Evolutionary conservation across 2,888 invertebrate genomes (phyloP).

Genomic region (Limulus polyphemus): DNA sequence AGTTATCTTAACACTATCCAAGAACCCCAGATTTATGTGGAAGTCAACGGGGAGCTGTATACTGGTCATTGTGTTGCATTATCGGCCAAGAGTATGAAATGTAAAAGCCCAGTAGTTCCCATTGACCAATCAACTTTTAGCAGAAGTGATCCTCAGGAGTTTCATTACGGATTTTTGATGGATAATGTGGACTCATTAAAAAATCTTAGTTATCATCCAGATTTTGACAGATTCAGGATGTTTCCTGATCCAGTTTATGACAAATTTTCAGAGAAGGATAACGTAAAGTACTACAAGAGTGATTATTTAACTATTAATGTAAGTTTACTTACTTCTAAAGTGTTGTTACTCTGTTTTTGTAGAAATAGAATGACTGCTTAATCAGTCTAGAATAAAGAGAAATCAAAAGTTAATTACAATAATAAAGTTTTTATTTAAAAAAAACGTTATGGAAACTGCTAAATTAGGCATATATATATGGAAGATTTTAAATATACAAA

Average conservation of each 20-base stretch:
- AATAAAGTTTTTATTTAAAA: no score
- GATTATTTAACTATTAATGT: slow-evolving; percentile 86
- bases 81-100: slow-evolving; percentile 66
- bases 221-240: slow-evolving; percentile 62
- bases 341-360: no score
- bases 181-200: slow-evolving; percentile 73
- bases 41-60: slow-evolving; percentile 67
- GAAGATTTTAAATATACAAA: no score
- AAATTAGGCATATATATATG: no score
- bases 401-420: no score
- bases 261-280: slow-evolving; percentile 69
- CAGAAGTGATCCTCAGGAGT: slow-evolving; percentile 57
- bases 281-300: slow-evolving; percentile 73
- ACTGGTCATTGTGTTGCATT: slow-evolving; percentile 56
- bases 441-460: no score
- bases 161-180: slow-evolving; percentile 91
- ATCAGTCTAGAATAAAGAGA: no score
- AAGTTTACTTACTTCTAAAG: slow-evolving; percentile 32
- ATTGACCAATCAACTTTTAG: slow-evolving; percentile 46
- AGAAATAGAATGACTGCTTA: no score
- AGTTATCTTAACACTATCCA: slow-evolving; percentile 80
- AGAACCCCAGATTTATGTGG: slow-evolving; percentile 85
- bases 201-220: slow-evolving; percentile 52
- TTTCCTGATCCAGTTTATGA: slow-evolving; percentile 86
- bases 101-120: slow-evolving; percentile 65